Evolutionary conservation across 2,888 invertebrate species (phyloP).

Genomic region (Agonopterix heracliana): DNA sequence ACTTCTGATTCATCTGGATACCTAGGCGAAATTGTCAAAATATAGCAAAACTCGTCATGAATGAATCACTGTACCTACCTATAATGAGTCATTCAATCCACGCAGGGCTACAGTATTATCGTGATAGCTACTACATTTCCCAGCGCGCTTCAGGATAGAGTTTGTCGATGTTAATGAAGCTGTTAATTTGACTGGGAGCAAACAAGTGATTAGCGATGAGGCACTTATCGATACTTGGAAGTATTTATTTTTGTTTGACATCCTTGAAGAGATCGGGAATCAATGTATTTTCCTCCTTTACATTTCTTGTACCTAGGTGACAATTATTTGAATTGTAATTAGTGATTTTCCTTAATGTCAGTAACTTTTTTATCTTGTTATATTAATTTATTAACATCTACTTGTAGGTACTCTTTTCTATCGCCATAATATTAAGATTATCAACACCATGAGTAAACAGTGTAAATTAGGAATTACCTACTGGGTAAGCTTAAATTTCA

Average conservation of each 20-base stretch:
- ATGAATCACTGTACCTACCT: not conserved
- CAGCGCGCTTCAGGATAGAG: slow-evolving; percentile 35
- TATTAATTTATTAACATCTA: no score
- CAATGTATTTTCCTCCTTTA: slow-evolving; percentile 4
- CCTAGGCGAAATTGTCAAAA: slow-evolving; percentile 25
- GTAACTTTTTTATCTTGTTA: no score
- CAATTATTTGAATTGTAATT: no score
- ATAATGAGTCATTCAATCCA: no score
- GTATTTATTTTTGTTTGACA: slow-evolving; percentile 17
- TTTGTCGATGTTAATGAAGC: slow-evolving; percentile 23
- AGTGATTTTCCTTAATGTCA: no score
- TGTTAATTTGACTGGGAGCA: slow-evolving; percentile 36
- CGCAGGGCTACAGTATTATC: no score
- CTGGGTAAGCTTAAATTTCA: no score
- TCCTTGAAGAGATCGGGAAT: slow-evolving; percentile 4
- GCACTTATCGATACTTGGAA: slow-evolving; percentile 27
- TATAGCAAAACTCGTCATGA: not conserved
- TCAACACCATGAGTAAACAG: no score
- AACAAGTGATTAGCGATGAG: slow-evolving; percentile 51
- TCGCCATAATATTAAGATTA: no score
- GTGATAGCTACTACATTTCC: no score
- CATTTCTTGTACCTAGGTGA: not conserved
- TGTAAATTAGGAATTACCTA: no score
- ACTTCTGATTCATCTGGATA: slow-evolving; percentile 12
- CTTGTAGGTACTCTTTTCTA: no score